Base-by-base conservation (phyloP, 2,888 invertebrate species). In the Nomada hirtipes region DNA sequence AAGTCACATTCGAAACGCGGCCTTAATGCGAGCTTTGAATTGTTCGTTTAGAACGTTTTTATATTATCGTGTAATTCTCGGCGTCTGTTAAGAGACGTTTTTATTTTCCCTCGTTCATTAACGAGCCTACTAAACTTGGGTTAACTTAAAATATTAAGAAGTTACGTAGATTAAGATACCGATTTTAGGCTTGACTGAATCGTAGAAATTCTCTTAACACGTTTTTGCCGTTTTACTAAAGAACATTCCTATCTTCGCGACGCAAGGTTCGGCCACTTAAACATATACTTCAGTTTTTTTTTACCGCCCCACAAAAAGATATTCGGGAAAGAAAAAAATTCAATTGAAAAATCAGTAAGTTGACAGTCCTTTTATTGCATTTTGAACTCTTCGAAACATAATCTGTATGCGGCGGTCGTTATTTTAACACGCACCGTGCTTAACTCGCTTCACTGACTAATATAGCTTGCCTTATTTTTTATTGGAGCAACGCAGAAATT, bases 101-200 rank as follows among this genome's bases (percentile, higher is more conserved):
- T 42, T 47, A 36, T 44, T 64, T 65, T 42, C 15, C 65, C 7
- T 18, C 7, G 68, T 53, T 67, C 61, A 61, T 77, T 70, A 71
- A 82, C 59, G 68, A 44, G 44, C 2, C 9, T 57, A 29, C 59
- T 67, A 71, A 80, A 83, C 76, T 60, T 68, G 61, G 76, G 29
- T 64, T 36, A 76, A 79, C 72, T 29, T 63, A 55, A 71, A 75
- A 71, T 47, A 79, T 79, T 71, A 63, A 79, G 61, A 73, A 20
- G 44, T 44, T 13, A 36, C 36, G 11, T 18, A 23, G 47, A 55
- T 67, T 29, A 23, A 44, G 55, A 71, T 79, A 64, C 57, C 71
- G 47, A 65, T 71, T 82, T 85, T 26, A 82, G 55, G 20, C 73
- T 65, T 23, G 76, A 44, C 69, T n/a, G 26, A 36, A 42, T 20